These are phyloP conservation scores for Lophotriccus pileatus DNA, from an alignment of 2,797 vertebrate genomes.

Conservation along the genomic window DNA sequence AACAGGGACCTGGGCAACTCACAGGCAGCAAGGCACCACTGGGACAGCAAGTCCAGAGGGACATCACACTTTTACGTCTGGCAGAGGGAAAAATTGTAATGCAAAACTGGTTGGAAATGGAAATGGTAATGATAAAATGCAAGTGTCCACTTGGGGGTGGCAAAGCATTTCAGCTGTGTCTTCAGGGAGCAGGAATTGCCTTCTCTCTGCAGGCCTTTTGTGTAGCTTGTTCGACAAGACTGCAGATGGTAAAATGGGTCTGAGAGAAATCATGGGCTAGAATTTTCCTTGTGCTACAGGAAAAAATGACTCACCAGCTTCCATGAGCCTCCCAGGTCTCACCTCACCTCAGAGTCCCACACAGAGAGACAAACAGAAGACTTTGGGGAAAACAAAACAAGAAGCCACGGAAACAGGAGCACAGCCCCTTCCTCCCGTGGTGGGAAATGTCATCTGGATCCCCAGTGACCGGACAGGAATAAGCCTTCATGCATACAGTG, in stretches of 20 bases:
- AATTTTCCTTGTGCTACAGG: not conserved
- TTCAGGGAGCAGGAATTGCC: constrained; percentile 15
- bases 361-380: not conserved
- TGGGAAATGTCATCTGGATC: not conserved
- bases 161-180: constrained; percentile 57
- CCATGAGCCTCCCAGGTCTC: not conserved
- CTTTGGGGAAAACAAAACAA: not conserved
- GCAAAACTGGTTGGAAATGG: not conserved
- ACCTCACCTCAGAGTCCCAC: accelerated
- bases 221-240: not conserved
- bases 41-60: not conserved
- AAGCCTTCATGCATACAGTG: not conserved
- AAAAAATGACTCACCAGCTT: not conserved
- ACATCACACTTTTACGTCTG: not conserved
- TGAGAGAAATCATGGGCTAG: not conserved
- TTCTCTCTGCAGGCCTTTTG: not conserved
- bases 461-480: not conserved
- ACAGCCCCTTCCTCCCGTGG: not conserved
- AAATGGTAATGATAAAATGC: not conserved
- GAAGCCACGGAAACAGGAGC: not conserved
- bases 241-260: not conserved
- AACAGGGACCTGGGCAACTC: not conserved
- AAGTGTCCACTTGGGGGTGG: constrained; percentile 70
- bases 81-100: not conserved
- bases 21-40: accelerated